These are phyloP conservation scores for Parotocinclus haroldoi DNA, from an alignment of 2,797 vertebrate species.

Conservation along the genomic window DNA sequence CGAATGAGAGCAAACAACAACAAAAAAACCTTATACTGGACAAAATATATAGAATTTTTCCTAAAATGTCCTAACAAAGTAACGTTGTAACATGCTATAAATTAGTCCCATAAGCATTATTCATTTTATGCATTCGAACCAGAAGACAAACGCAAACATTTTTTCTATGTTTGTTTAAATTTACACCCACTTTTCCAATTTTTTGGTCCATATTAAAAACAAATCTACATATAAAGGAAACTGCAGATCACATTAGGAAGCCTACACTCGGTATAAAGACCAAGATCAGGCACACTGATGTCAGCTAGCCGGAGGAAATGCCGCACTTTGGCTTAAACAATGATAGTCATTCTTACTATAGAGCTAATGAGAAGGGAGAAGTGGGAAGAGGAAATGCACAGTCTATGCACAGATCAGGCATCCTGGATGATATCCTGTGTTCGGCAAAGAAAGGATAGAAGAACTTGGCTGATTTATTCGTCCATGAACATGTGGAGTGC, in stretches of 20 bases:
- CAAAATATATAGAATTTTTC: too few species aligned
- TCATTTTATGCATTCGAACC: too few species aligned
- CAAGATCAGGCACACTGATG: conserved; percentile 22
- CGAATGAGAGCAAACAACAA: background rate
- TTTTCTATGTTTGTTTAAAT: conserved; percentile 4
- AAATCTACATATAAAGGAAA: conserved; percentile 45
- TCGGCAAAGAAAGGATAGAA: background rate
- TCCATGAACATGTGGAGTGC: too few species aligned
- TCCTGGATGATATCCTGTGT: conserved; percentile 23
- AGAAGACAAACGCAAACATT: too few species aligned
- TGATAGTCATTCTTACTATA: conserved; percentile 47
- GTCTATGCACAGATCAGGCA: conserved; percentile 34
- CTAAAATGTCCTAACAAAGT: too few species aligned
- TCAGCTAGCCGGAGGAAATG: conserved; percentile 44
- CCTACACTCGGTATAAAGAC: conserved; percentile 29
- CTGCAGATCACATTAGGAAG: conserved; percentile 43
- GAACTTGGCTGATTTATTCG: background rate
- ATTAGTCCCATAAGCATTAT: background rate
- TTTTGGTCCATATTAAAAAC: background rate
- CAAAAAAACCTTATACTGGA: too few species aligned
- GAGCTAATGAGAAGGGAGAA: conserved; percentile 16
- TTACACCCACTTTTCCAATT: background rate
- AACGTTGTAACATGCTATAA: background rate
- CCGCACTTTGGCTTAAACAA: conserved; percentile 37
- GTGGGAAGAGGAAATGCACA: conserved; percentile 41